phyloP scores from a whole-genome alignment of 1,140 invertebrate genomes.

The Hypsibius dujardini region DNA sequence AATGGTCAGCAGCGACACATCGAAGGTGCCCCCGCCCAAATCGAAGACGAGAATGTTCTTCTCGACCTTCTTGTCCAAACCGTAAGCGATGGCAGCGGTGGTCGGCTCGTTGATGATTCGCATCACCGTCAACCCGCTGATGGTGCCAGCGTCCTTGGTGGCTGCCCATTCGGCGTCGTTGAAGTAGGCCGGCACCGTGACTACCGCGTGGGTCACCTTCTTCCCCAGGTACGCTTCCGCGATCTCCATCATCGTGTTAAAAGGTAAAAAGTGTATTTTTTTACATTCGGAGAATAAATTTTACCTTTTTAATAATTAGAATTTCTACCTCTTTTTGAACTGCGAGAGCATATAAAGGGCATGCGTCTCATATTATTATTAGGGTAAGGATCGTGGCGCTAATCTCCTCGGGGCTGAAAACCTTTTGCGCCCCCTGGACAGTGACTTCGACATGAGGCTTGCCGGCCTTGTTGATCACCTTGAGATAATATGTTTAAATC shows the following conservation, averaged over 20 bases:
- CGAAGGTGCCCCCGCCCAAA: constrained; percentile 97
- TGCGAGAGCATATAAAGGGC: no score
- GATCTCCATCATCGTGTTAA: constrained; percentile 88
- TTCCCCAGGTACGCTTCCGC: constrained; percentile 92
- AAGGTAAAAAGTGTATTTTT: no score
- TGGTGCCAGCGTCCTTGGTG: constrained; percentile 59
- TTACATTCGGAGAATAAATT: no score
- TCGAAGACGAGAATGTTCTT: constrained; percentile 98
- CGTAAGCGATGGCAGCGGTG: constrained; percentile 97
- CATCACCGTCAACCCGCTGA: constrained; percentile 86
- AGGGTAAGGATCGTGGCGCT: constrained; percentile 74
- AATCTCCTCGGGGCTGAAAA: constrained; percentile 90
- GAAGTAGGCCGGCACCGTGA: constrained; percentile 94
- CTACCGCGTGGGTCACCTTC: constrained; percentile 80
- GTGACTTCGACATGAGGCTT: constrained; percentile 56
- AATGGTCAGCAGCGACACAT: constrained; percentile 94
- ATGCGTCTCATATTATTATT: no score
- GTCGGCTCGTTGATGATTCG: constrained; percentile 99
- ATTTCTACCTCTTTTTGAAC: no score
- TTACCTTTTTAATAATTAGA: no score
- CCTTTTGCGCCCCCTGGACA: constrained; percentile 53
- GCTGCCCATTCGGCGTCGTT: constrained; percentile 94
- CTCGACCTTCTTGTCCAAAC: constrained; percentile 96
- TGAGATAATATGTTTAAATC: no score
- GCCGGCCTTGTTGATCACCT: constrained; percentile 55